phyloP scores from a whole-genome alignment of 2,113 vertebrate species.

The Apteryx mantelli region DNA sequence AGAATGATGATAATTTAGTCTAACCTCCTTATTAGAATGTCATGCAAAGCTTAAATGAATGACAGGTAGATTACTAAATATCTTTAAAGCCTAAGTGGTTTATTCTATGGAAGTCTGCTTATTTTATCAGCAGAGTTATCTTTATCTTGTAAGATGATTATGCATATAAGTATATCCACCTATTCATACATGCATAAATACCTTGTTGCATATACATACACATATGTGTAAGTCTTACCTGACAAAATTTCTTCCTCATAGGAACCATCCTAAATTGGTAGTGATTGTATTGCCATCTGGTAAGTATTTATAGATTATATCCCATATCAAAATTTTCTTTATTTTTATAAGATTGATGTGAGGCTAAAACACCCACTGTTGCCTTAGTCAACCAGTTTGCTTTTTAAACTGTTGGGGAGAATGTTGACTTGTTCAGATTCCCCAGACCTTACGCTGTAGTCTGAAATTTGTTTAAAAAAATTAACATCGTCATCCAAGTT shows the following conservation, averaged over 20 bases:
- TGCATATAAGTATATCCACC: background rate
- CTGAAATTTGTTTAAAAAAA: background rate
- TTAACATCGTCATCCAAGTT: background rate
- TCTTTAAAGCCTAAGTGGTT: background rate
- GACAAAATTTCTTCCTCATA: background rate
- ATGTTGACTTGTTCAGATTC: background rate
- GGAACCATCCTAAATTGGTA: background rate
- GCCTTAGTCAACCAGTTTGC: background rate
- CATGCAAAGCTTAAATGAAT: background rate
- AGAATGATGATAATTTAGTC: background rate
- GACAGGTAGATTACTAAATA: background rate
- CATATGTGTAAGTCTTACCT: background rate
- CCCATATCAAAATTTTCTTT: fast-evolving
- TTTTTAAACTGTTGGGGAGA: background rate
- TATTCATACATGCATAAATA: background rate
- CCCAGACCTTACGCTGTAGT: background rate
- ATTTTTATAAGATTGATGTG: background rate
- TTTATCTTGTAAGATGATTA: background rate
- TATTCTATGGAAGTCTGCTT: background rate
- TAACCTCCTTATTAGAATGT: background rate
- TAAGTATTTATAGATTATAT: background rate
- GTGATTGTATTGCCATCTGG: background rate
- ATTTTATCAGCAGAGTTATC: background rate
- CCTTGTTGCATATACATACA: background rate
- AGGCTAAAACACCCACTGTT: background rate